Percentiles rank a stretch among this genome's conserved stretches.
Evolutionary conservation across 2,797 vertebrate species (phyloP).

Genomic region (Mus spretus): DNA sequence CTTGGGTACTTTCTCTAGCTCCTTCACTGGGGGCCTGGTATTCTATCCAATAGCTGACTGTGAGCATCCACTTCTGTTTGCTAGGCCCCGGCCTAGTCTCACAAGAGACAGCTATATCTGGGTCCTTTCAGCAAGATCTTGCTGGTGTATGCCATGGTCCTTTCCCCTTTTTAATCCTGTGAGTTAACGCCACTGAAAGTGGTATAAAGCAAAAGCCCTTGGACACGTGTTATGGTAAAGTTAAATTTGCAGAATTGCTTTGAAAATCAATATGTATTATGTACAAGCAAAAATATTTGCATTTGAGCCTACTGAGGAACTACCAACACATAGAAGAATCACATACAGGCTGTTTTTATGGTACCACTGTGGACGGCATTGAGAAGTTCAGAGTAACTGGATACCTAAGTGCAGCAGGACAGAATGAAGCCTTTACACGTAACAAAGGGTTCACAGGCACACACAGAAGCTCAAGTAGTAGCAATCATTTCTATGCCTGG

Average conservation of each 20-base stretch:
- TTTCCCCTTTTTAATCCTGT: not conserved
- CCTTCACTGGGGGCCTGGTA: too few species aligned
- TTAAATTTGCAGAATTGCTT: not conserved
- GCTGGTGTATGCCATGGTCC: too few species aligned
- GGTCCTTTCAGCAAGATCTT: too few species aligned
- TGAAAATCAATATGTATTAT: not conserved
- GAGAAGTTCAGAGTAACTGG: not conserved
- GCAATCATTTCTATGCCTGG: not conserved
- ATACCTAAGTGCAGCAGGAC: constrained; percentile 44
- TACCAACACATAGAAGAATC: not conserved
- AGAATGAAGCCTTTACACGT: not conserved
- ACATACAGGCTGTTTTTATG: not conserved
- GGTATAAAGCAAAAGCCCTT: not conserved
- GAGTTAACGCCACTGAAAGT: not conserved
- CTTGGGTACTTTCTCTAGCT: too few species aligned
- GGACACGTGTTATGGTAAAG: not conserved
- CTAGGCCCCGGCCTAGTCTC: too few species aligned
- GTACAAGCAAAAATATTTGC: not conserved
- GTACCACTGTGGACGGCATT: not conserved
- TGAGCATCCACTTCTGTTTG: too few species aligned
- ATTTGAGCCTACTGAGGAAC: not conserved
- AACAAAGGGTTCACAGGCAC: not conserved
- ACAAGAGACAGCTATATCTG: too few species aligned
- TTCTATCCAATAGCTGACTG: too few species aligned
- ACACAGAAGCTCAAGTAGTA: not conserved